Percentiles rank a stretch among this genome's conserved stretches.
Conservation (phyloP, 2,113 vertebrate species). For the Hippocampus comes region DNA sequence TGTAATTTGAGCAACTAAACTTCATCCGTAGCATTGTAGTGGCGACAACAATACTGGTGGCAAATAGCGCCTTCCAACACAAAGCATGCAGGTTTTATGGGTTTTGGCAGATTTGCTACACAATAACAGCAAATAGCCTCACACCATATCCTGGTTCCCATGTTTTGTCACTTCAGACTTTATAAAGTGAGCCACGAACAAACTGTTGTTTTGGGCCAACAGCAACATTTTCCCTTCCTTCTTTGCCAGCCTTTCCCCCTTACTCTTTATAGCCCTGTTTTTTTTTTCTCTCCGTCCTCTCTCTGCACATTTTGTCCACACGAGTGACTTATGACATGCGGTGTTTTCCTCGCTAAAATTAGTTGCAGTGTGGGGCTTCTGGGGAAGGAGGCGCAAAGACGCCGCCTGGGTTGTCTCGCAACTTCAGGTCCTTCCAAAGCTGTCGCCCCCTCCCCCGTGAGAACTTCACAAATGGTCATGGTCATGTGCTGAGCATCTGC, state of each 20-base stretch:
- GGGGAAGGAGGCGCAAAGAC: conserved; percentile 44
- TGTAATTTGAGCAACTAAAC: conserved; percentile 59
- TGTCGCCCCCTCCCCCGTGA: conserved; percentile 44
- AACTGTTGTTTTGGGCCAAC: conserved; percentile 64
- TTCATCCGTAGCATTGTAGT: conserved; percentile 39
- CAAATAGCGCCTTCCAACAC: conserved; percentile 11
- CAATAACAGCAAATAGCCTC: background rate
- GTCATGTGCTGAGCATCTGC: conserved; percentile 56
- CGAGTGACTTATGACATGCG: background rate
- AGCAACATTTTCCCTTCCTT: conserved; percentile 60
- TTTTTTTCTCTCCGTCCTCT: conserved; percentile 53
- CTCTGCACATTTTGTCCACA: conserved; percentile 25
- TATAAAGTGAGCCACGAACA: conserved; percentile 59
- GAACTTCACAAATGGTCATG: conserved; percentile 40
- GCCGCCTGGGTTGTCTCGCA: conserved; percentile 52
- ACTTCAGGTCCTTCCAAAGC: conserved; percentile 53
- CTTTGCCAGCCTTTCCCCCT: conserved; percentile 43
- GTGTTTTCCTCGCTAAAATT: conserved; percentile 24
- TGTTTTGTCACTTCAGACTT: conserved; percentile 51
- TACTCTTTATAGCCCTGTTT: conserved; percentile 40
- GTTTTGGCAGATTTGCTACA: background rate
- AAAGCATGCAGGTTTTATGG: background rate
- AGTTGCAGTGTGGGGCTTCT: conserved; percentile 35
- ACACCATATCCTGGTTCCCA: background rate
- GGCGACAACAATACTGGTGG: conserved; percentile 32